Conservation (phyloP, 2,888 invertebrate genomes). For the Nymphalis c-album region DNA sequence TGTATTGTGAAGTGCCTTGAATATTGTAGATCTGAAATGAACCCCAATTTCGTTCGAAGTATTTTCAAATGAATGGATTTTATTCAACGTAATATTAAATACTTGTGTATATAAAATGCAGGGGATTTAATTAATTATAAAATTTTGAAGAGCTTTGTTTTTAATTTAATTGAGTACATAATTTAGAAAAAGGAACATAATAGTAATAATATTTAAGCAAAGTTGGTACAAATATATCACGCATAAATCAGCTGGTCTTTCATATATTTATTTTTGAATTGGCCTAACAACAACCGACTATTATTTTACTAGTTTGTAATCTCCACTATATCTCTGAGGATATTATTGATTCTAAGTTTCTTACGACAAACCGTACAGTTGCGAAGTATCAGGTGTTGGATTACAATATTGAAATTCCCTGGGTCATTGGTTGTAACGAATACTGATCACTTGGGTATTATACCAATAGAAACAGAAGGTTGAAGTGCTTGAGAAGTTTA, state of each 20-base stretch:
- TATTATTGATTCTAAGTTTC: constrained; percentile 19
- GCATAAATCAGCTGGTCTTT: no score
- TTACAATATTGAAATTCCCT: constrained; percentile 27
- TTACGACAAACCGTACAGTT: constrained; percentile 18
- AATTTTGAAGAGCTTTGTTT: no score
- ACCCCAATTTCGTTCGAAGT: background rate
- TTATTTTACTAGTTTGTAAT: background rate
- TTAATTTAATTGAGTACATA: no score
- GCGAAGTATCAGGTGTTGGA: constrained; percentile 18
- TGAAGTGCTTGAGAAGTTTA: background rate
- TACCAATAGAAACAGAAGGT: constrained; percentile 1
- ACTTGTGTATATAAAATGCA: no score
- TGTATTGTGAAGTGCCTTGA: constrained; percentile 32
- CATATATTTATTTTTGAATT: no score
- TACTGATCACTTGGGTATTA: constrained; percentile 20
- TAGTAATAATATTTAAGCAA: no score
- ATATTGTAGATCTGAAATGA: background rate
- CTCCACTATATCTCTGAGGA: constrained; percentile 20
- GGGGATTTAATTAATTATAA: no score
- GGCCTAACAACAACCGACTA: background rate
- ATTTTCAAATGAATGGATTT: no score
- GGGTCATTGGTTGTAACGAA: constrained; percentile 19
- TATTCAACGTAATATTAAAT: no score
- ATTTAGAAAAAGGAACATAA: no score
- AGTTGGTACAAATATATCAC: no score